Evolutionary conservation across 2,797 vertebrate species (phyloP).

Genomic region (Myotis findleyi): DNA sequence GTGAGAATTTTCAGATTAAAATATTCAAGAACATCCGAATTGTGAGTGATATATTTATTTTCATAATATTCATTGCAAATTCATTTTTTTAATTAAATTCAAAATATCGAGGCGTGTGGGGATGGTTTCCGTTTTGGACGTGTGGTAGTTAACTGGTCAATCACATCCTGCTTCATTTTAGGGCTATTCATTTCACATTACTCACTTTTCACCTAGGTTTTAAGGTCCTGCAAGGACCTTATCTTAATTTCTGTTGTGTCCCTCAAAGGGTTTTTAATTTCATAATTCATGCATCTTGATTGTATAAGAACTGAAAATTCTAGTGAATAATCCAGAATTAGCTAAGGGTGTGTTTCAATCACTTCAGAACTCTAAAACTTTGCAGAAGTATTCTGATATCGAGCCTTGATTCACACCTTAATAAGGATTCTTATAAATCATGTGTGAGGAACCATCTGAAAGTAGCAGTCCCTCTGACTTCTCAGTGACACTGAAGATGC

Average conservation of each 20-base stretch:
- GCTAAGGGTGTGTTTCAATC: not conserved
- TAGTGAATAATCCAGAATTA: slow-evolving; percentile 13
- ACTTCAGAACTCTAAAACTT: not conserved
- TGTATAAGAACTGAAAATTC: not conserved
- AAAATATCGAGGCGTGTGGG: too few relatives aligned
- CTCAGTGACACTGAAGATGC: not conserved
- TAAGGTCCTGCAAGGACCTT: not conserved
- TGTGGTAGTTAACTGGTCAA: too few relatives aligned
- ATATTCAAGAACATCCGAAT: too few relatives aligned
- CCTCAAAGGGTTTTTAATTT: not conserved
- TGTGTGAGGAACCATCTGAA: not conserved
- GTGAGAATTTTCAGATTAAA: too few relatives aligned
- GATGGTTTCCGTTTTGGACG: too few relatives aligned
- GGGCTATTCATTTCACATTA: not conserved
- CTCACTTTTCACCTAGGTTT: slow-evolving; percentile 5
- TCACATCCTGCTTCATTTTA: not conserved
- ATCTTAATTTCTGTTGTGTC: not conserved
- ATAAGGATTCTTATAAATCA: not conserved
- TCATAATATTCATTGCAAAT: too few relatives aligned
- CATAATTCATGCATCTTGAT: slow-evolving; percentile 21
- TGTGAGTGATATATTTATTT: too few relatives aligned
- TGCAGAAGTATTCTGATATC: not conserved
- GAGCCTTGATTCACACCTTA: not conserved
- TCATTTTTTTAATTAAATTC: too few relatives aligned
- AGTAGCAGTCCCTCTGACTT: not conserved